phyloP scores from a whole-genome alignment of 2,888 invertebrate species.

The Tetranychus piercei region DNA sequence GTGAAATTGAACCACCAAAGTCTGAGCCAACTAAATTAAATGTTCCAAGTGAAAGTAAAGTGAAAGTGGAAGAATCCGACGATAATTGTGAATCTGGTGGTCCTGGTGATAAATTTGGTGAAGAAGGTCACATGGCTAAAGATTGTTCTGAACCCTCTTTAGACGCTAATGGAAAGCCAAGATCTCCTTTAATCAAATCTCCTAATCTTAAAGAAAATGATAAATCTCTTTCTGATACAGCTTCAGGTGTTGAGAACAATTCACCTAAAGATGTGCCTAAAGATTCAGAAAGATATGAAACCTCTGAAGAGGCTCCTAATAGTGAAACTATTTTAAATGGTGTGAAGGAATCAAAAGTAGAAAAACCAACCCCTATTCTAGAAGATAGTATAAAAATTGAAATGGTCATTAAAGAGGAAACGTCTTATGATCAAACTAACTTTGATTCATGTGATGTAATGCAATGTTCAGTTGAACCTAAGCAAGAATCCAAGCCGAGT shows the following conservation, averaged over 20 bases:
- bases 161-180: conserved; percentile 24
- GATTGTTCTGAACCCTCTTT: conserved; percentile 16
- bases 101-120: conserved; percentile 10
- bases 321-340: conserved; percentile 51
- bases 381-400: conserved; percentile 73
- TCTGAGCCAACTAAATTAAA: too few species aligned
- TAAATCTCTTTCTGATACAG: conserved; percentile 47
- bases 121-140: conserved; percentile 14
- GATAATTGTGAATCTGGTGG: neutral
- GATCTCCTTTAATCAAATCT: conserved; percentile 33
- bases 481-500: too few species aligned
- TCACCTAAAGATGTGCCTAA: conserved; percentile 34
- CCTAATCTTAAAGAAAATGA: conserved; percentile 51
- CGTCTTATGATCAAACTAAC: conserved; percentile 95
- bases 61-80: too few species aligned
- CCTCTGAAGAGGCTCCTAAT: conserved; percentile 53
- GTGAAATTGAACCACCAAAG: too few species aligned
- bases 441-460: conserved; percentile 46
- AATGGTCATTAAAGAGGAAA: conserved; percentile 59
- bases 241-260: too few species aligned
- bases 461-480: neutral
- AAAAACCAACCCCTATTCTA: conserved; percentile 79
- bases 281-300: conserved; percentile 37
- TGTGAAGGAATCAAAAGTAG: conserved; percentile 56
- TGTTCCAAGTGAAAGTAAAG: too few species aligned